Base-by-base conservation (phyloP, 2,113 vertebrate genomes). In the Eretmochelys imbricata region DNA sequence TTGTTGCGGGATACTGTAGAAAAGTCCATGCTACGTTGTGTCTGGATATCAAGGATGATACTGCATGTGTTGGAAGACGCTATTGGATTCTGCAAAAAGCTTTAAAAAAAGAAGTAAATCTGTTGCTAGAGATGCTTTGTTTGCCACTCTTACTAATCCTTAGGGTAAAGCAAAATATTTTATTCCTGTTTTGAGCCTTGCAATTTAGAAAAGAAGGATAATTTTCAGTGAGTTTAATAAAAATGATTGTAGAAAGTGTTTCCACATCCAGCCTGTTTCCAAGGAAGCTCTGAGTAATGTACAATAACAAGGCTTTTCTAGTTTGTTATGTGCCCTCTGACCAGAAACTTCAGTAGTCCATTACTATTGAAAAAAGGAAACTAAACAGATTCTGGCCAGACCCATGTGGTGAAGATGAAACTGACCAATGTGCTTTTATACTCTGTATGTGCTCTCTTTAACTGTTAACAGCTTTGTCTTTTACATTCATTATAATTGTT, bases 211-310 rank as follows among this genome's bases (percentile, higher is more conserved):
- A 89, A 88, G 78, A 89, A 69, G 62, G 49, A 51, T 88, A 22
- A 80, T 90, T 94, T 94, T 88, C 10, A 88, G 85, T 12, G 53
- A 86, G 29, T 7, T 83, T 94, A 80, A 95, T 94, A 80, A 46
- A 92, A 49, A 0, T 0, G 80, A 88, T 50, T 89, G 3, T 13
- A 42, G 1, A 12, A 95, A 46, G 55, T 80, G 14, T 72, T 92
- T 96, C 49, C 87, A 53, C 83, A 69, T 86, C 25, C 3, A 69
- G 84, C 48, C 72, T 57, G 12, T 82, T 83, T 92, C 89, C 81
- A 54, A 85, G 50, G 87, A 92, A 86, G 72, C 83, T 72, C 53
- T 38, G 80, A n/a, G 80, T 93, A 93, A 79, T 49, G n/a, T 35
- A 83, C 9, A 82, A 9, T n/a, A 86, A 57, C 0, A 76, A 76